phyloP scores from a whole-genome alignment of 2,888 invertebrate species.

The Nysson spinosus region DNA sequence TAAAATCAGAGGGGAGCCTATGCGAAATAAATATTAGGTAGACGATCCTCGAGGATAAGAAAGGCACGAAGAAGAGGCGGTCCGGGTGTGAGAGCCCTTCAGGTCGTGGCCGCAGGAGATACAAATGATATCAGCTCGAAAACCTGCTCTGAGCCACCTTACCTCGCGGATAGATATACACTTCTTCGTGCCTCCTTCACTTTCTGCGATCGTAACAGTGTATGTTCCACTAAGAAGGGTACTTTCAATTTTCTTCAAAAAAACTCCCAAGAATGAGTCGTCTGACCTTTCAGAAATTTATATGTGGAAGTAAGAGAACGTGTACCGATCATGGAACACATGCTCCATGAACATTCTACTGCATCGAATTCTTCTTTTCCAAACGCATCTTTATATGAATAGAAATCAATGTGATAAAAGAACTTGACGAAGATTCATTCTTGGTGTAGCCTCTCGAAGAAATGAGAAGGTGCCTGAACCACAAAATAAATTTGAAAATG shows the following conservation, averaged over 20 bases:
- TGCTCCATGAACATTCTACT: no score
- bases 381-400: no score
- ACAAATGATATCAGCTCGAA: conserved; percentile 63
- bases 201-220: conserved; percentile 15
- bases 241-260: conserved; percentile 6
- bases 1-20: conserved; percentile 57
- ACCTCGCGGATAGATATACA: conserved; percentile 42
- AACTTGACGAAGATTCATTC: no score
- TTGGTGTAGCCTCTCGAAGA: no score
- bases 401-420: no score
- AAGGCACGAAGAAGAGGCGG: conserved; percentile 38
- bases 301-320: neutral
- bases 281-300: conserved; percentile 12
- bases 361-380: no score
- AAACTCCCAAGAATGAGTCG: neutral
- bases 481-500: no score
- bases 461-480: no score
- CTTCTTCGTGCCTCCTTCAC: conserved; percentile 32
- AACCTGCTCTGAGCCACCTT: conserved; percentile 58
- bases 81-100: conserved; percentile 44
- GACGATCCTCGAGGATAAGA: conserved; percentile 56
- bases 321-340: neutral
- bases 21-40: conserved; percentile 62
- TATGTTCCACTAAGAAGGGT: conserved; percentile 7
- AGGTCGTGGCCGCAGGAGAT: conserved; percentile 54